A percentile compares a stretch with the other conserved stretches of the same genome.
Evolutionary conservation across 2,113 vertebrate species (phyloP).

Genomic region (Danionella cerebrum): DNA sequence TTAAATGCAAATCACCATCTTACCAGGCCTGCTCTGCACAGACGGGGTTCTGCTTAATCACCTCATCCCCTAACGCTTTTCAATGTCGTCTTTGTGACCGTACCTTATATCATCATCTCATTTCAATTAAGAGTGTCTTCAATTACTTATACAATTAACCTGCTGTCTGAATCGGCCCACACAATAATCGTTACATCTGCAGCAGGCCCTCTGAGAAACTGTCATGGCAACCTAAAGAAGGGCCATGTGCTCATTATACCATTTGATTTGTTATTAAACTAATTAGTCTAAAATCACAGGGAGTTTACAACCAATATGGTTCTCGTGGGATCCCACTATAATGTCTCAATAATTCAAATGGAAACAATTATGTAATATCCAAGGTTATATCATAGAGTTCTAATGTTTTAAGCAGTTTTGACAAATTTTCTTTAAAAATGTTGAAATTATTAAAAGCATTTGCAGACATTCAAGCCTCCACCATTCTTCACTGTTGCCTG

Average conservation of each 20-base stretch:
- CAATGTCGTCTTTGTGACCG: conserved; percentile 51
- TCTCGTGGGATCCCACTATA: no score
- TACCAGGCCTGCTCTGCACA: conserved; percentile 53
- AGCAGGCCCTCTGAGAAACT: not conserved
- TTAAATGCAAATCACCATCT: conserved; percentile 55
- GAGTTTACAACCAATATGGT: no score
- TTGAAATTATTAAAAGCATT: no score
- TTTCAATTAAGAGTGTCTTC: conserved; percentile 63
- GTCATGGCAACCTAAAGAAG: conserved; percentile 16
- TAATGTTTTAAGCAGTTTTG: no score
- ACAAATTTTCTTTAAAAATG: no score
- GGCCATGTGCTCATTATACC: not conserved
- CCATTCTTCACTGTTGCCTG: no score
- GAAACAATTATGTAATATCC: no score
- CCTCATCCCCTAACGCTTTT: conserved; percentile 55
- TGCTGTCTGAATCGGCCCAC: conserved; percentile 48
- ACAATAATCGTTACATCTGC: conserved; percentile 31
- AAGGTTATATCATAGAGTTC: no score
- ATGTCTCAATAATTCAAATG: no score
- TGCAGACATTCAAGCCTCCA: no score
- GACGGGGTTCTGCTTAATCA: conserved; percentile 49
- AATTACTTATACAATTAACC: conserved; percentile 61
- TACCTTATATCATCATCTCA: conserved; percentile 55
- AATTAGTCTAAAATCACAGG: not conserved
- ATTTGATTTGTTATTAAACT: not conserved